phyloP scores from a whole-genome alignment of 2,113 vertebrate species.

The Chelonoidis abingdonii region DNA sequence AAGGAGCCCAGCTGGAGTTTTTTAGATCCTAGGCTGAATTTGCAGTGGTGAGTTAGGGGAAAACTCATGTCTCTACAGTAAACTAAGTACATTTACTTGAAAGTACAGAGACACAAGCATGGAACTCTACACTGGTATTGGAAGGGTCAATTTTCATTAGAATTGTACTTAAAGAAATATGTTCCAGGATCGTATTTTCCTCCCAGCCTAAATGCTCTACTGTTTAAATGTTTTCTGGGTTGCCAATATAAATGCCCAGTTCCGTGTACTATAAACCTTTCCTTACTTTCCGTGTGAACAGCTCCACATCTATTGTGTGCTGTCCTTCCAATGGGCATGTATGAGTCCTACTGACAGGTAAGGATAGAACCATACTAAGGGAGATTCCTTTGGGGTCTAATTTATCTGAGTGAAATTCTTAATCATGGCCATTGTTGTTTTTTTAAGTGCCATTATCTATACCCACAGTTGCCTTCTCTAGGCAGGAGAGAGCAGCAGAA shows the following conservation, averaged over 20 bases:
- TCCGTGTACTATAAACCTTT: neutral
- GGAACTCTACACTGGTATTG: neutral
- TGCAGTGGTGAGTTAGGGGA: conserved; percentile 27
- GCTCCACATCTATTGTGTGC: neutral
- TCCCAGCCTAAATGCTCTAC: neutral
- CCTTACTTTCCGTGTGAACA: neutral
- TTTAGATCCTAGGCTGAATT: conserved; percentile 54
- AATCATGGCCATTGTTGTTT: neutral
- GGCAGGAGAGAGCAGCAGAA: conserved; percentile 54
- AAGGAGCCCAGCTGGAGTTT: neutral
- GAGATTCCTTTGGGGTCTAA: neutral
- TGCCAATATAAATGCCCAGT: neutral
- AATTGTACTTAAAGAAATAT: neutral
- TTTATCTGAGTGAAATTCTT: neutral
- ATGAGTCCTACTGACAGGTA: neutral
- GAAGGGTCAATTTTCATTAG: neutral
- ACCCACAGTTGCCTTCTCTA: conserved; percentile 33
- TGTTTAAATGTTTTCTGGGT: conserved; percentile 1
- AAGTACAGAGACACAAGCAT: neutral
- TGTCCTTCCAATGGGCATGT: neutral
- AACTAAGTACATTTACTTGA: neutral
- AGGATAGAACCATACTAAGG: neutral
- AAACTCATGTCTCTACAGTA: neutral
- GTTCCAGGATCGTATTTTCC: neutral
- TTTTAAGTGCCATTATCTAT: conserved; percentile 28